phyloP scores from a whole-genome alignment of 2,113 vertebrate genomes.

The Pterophyllum scalare region DNA sequence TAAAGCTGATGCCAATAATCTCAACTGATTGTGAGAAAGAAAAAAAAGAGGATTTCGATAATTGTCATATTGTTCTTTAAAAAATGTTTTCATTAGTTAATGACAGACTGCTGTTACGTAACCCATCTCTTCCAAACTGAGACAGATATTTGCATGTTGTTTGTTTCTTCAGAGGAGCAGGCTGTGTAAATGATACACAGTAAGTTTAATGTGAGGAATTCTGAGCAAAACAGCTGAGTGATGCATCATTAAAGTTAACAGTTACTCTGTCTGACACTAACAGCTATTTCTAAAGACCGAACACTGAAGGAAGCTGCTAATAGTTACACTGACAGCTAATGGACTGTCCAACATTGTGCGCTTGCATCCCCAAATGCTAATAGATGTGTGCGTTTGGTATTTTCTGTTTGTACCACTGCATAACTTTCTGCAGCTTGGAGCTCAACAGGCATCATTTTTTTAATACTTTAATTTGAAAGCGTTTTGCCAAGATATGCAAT shows the following conservation, averaged over 20 bases:
- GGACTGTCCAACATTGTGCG: conserved; percentile 1
- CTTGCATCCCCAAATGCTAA: not conserved
- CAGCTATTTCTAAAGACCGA: conserved; percentile 32
- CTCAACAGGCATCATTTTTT: not conserved
- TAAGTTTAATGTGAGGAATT: conserved; percentile 21
- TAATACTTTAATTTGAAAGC: not conserved
- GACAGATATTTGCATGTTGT: not conserved
- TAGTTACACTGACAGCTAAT: conserved; percentile 37
- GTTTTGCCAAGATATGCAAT: not conserved
- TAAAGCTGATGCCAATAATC: not conserved
- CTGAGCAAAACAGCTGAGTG: conserved; percentile 15
- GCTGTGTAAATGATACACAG: conserved; percentile 2
- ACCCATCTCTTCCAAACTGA: not conserved
- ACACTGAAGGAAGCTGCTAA: conserved; percentile 33
- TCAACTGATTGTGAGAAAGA: not conserved
- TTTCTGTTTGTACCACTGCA: not conserved
- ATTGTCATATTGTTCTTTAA: not conserved
- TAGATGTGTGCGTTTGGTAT: not conserved
- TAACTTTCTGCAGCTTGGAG: not conserved
- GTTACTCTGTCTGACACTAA: conserved; percentile 40
- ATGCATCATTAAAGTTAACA: conserved; percentile 43
- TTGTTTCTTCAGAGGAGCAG: not conserved
- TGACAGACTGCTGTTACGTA: not conserved
- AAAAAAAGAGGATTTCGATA: not conserved
- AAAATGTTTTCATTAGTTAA: not conserved